Evolutionary conservation across 2,888 invertebrate species (phyloP).

Genomic region (Stramonita haemastoma): DNA sequence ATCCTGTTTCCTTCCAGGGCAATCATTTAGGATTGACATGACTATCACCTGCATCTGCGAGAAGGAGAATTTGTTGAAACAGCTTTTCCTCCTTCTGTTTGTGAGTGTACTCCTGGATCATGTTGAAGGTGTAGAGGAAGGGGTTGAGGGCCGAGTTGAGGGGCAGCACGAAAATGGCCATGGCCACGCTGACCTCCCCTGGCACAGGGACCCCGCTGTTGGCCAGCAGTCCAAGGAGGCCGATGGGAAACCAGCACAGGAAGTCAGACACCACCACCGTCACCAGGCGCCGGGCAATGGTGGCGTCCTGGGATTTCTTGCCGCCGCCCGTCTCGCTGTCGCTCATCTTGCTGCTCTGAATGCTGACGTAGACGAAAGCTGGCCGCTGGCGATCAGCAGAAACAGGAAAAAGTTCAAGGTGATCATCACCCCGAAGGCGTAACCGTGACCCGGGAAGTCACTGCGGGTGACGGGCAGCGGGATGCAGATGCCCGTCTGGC

Average conservation of each 20-base stretch:
- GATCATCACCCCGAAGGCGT: conserved; percentile 8
- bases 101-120: background rate
- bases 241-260: conserved; percentile 27
- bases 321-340: background rate
- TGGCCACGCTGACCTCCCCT: conserved; percentile 20
- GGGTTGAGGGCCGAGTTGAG: conserved; percentile 17
- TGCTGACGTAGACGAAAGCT: background rate
- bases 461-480: background rate
- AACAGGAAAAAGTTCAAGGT: background rate
- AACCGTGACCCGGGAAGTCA: background rate
- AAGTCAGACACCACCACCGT: background rate
- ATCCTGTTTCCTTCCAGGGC: background rate
- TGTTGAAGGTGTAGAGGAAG: background rate
- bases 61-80: background rate
- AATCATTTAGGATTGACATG: too few species aligned
- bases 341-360: background rate
- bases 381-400: background rate
- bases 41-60: background rate
- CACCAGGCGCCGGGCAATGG: background rate
- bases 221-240: too few species aligned
- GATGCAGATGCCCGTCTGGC: conserved; percentile 12
- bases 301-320: background rate
- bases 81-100: background rate
- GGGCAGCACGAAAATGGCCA: background rate
- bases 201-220: background rate